Percentiles rank a stretch among this genome's conserved stretches.
phyloP scores from a whole-genome alignment of 2,888 invertebrate species.

The Arge pagana region DNA sequence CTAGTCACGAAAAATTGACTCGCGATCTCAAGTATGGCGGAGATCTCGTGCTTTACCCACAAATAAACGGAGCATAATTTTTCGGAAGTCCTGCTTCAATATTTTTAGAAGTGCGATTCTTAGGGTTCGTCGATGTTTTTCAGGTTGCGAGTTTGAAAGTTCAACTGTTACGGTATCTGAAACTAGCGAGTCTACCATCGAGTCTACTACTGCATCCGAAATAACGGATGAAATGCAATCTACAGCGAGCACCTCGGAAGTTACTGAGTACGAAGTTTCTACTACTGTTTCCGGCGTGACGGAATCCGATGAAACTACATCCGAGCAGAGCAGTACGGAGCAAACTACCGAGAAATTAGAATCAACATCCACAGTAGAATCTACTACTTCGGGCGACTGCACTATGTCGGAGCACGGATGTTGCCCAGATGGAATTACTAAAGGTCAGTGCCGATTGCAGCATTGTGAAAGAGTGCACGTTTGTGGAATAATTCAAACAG shows the following conservation, averaged over 20 bases:
- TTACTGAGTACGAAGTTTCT: too few species aligned
- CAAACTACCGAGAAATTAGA: too few species aligned
- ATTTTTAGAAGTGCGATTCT: background rate
- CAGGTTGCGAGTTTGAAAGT: slow-evolving; percentile 46
- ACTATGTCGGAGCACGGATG: slow-evolving; percentile 70
- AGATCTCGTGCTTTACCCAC: background rate
- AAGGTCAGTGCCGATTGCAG: slow-evolving; percentile 61
- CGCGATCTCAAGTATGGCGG: background rate
- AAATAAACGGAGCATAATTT: background rate
- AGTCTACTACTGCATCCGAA: slow-evolving; percentile 63
- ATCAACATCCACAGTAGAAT: too few species aligned
- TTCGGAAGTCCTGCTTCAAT: background rate
- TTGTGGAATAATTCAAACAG: background rate
- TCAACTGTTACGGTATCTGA: slow-evolving; percentile 30
- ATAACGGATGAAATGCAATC: slow-evolving; percentile 65
- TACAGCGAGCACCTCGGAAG: too few species aligned
- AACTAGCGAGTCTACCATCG: slow-evolving; percentile 10
- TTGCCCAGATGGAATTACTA: slow-evolving; percentile 71
- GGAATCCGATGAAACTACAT: too few species aligned
- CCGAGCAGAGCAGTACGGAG: too few species aligned
- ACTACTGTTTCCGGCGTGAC: too few species aligned
- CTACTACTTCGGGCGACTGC: too few species aligned
- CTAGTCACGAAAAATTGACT: slow-evolving; percentile 43
- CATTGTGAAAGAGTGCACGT: too few species aligned
- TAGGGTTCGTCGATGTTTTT: background rate